These are phyloP conservation scores for Antheraea assamensis DNA, from an alignment of 2,888 invertebrate genomes.

Conservation along the genomic window DNA sequence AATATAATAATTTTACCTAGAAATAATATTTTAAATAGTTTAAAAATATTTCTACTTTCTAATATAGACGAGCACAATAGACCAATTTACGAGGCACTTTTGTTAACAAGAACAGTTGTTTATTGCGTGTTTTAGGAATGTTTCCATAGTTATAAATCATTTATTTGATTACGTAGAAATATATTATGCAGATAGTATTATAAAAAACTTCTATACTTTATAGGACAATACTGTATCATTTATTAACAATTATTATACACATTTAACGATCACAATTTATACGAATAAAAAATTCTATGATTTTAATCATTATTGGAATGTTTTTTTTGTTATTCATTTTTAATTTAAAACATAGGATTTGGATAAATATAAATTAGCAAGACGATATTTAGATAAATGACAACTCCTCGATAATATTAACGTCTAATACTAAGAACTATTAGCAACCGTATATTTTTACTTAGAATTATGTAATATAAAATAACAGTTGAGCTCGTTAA, in stretches of 20 bases:
- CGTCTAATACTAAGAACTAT: conserved; percentile 54
- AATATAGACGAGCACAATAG: conserved; percentile 41
- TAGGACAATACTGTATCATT: conserved; percentile 35
- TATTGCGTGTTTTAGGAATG: conserved; percentile 20
- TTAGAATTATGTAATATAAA: conserved; percentile 51
- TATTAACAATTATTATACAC: conserved; percentile 33
- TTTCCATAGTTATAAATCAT: conserved; percentile 6
- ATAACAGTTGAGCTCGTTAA: conserved; percentile 69
- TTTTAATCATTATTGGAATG: conserved; percentile 58
- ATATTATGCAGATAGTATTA: conserved; percentile 42
- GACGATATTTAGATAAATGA: conserved; percentile 50
- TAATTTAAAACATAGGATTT: conserved; percentile 39
- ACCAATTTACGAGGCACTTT: conserved; percentile 49
- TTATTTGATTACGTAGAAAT: conserved; percentile 26
- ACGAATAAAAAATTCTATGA: conserved; percentile 24
- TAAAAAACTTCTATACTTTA: conserved; percentile 20
- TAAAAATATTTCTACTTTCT: conserved; percentile 32
- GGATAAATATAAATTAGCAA: conserved; percentile 45
- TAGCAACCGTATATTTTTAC: conserved; percentile 60
- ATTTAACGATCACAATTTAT: conserved; percentile 39
- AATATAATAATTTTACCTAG: not conserved
- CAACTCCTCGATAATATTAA: conserved; percentile 52
- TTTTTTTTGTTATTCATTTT: conserved; percentile 28
- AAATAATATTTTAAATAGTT: conserved; percentile 40
- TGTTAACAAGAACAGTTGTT: conserved; percentile 28